Evolutionary conservation across 1,140 invertebrate genomes (phyloP).

Genomic region (Bombyx mori): ASM3026992v2 NC_085131.1:11361501-11362000

Average conservation of each 20-base stretch:
- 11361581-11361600: slow-evolving; percentile 53
- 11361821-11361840: slow-evolving; percentile 46
- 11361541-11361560: slow-evolving; percentile 56
- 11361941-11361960: slow-evolving; percentile 24
- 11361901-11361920: slow-evolving; percentile 48
- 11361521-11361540: slow-evolving; percentile 30
- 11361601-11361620: slow-evolving; percentile 39
- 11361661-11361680: slow-evolving; percentile 49
- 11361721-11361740: slow-evolving; percentile 36
- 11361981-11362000: slow-evolving; percentile 33
- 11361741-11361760: slow-evolving; percentile 45
- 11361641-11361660: slow-evolving; percentile 34
- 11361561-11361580: slow-evolving; percentile 45
- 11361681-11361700: slow-evolving; percentile 50
- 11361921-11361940: slow-evolving; percentile 18
- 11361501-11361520: not conserved
- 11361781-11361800: slow-evolving; percentile 50
- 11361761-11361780: slow-evolving; percentile 35
- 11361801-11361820: slow-evolving; percentile 48
- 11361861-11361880: slow-evolving; percentile 52
- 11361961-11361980: slow-evolving; percentile 25
- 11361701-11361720: slow-evolving; percentile 44
- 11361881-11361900: slow-evolving; percentile 48
- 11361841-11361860: slow-evolving; percentile 45
- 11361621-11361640: slow-evolving; percentile 25